These are phyloP conservation scores for Balearica regulorum DNA, from an alignment of 2,797 vertebrate genomes.

Conservation along the genomic window DNA sequence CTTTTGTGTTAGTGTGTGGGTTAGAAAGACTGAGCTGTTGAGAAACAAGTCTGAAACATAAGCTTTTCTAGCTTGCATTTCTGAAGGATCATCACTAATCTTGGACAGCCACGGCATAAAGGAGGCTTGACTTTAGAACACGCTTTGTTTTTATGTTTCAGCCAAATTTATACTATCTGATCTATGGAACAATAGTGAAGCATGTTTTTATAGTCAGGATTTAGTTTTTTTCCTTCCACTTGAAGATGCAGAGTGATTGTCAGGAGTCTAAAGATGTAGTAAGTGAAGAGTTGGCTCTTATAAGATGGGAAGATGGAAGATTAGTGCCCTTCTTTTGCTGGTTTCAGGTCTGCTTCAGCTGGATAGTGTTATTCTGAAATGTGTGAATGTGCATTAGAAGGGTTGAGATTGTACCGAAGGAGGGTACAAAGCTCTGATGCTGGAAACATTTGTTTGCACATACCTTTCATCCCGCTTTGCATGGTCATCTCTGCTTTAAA, in stretches of 20 bases:
- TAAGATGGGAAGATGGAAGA: not conserved
- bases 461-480: not conserved
- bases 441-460: slow-evolving; percentile 8
- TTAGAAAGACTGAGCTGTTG: not conserved
- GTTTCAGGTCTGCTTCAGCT: not conserved
- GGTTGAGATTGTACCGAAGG: not conserved
- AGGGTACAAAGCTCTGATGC: not conserved
- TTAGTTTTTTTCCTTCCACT: not conserved
- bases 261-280: not conserved
- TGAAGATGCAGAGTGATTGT: not conserved
- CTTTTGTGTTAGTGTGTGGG: accelerated
- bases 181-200: not conserved
- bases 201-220: not conserved
- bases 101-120: not conserved
- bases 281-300: not conserved
- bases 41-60: not conserved
- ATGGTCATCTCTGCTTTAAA: not conserved
- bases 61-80: not conserved
- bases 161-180: accelerated
- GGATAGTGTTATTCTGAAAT: accelerated
- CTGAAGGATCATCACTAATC: not conserved
- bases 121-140: not conserved
- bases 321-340: not conserved
- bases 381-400: not conserved
- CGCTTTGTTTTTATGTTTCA: not conserved